These are phyloP conservation scores for Nematolebias whitei DNA, from an alignment of 2,113 vertebrate genomes.

Conservation along the genomic window DNA sequence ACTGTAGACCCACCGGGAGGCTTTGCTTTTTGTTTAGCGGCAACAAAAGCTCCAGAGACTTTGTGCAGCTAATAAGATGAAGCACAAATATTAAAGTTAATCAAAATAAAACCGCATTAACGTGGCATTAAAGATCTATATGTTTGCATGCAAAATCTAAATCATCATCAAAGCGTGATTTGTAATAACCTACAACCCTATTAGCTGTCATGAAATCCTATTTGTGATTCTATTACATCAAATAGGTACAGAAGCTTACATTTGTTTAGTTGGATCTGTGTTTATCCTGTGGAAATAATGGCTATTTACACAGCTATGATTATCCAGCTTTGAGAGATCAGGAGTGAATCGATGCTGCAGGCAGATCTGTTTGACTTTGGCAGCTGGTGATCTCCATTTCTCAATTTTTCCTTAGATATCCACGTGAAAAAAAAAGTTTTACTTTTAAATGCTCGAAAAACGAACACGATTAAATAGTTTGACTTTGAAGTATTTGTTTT, in stretches of 20 bases:
- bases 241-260: conserved; percentile 60
- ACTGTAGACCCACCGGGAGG: conserved; percentile 19
- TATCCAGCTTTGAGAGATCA: conserved; percentile 77
- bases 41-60: conserved; percentile 3
- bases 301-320: conserved; percentile 75
- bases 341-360: conserved; percentile 72
- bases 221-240: conserved; percentile 71
- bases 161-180: conserved; percentile 37
- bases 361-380: conserved; percentile 57
- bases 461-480: neutral
- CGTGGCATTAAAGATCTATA: conserved; percentile 18
- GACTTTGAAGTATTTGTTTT: neutral
- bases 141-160: conserved; percentile 6
- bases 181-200: conserved; percentile 58
- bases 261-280: conserved; percentile 70
- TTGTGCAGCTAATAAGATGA: neutral
- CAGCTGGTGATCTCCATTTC: conserved; percentile 39
- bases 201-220: conserved; percentile 71
- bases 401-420: neutral
- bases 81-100: conserved; percentile 13
- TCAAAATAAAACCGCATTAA: conserved; percentile 20
- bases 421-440: neutral
- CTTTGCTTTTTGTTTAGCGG: conserved; percentile 11
- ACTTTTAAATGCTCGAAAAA: neutral
- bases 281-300: conserved; percentile 72